Conservation (phyloP, 2,113 vertebrate species). For the Heterotis niloticus region DNA sequence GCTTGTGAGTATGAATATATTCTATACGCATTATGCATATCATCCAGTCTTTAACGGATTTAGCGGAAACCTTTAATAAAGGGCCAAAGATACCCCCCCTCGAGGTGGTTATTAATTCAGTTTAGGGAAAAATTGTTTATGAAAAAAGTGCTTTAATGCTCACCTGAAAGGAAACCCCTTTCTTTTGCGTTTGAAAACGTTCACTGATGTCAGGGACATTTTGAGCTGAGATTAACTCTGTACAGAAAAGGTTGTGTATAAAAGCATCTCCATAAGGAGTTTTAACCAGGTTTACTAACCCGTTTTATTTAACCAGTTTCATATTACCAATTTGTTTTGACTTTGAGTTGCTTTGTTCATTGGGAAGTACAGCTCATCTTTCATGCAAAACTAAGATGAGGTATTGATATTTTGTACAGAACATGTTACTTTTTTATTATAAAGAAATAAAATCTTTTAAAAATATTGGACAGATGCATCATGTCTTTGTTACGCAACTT, state of each 20-base stretch:
- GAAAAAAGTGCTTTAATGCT: too few species aligned
- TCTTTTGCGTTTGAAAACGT: too few species aligned
- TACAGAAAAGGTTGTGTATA: too few species aligned
- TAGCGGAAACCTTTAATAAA: too few species aligned
- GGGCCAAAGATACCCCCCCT: too few species aligned
- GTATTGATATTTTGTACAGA: constrained; percentile 66
- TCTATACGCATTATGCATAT: not conserved
- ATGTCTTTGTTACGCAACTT: constrained; percentile 44
- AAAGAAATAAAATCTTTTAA: constrained; percentile 60
- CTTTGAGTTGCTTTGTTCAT: constrained; percentile 44
- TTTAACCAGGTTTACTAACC: constrained; percentile 25
- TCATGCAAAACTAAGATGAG: constrained; percentile 47
- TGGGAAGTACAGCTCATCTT: constrained; percentile 35
- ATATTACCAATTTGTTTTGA: constrained; percentile 39
- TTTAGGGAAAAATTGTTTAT: too few species aligned
- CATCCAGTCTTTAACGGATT: not conserved
- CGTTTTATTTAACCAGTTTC: constrained; percentile 38
- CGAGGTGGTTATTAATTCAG: too few species aligned
- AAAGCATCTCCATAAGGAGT: constrained; percentile 7
- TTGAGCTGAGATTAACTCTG: too few species aligned
- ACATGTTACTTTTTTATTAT: constrained; percentile 63
- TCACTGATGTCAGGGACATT: too few species aligned
- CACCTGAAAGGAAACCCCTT: too few species aligned
- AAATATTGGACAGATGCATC: constrained; percentile 27
- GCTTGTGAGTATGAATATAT: not conserved